Evolutionary conservation across 2,113 vertebrate species (phyloP), one percentile per base, ranked within the genome.

Genomic region (Cyanoliseus patagonus): DNA sequence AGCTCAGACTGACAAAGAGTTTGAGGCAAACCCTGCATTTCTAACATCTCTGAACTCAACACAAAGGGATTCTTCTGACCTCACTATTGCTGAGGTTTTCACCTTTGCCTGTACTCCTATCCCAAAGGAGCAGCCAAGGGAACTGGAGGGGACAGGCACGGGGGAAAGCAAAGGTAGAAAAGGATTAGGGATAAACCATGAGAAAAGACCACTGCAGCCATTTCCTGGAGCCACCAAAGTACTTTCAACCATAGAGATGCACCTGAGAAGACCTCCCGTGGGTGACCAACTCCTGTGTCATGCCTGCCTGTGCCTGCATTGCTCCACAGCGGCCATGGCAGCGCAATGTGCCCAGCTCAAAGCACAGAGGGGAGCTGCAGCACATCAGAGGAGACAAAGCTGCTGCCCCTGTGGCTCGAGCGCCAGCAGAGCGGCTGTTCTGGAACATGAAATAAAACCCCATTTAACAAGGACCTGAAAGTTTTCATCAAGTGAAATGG

Each of bases 401-500:
- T 63, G 31, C 39, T 42, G 31, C 47, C 41, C 62, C 35, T 11
- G 17, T 39, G n/a, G 74, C 63, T 63, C 37, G 9, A 49, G 68
- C 44, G 39, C 67, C 0, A 0, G 11, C 52, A 6, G 3, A 31
- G 68, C 30, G 12, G 61, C 27, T n/a, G 68, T 31, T 22, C 59
- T 10, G 8, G 62, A 86, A 87, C 62, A 62, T 53, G 62, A 96
- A 83, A 92, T 22, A 83, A 89, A 88, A 66, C 3, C 30, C 37
- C 49, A 30, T 82, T 92, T 66, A 92, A 95, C 37, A 31, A 72
- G 70, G 52, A 74, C 30, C 33, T n/a, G 83, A 85, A 91, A 66
- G 11, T 79, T 80, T 90, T 55, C 6, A 33, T 72, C 72, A 85
- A 95, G 51, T 47, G 44, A 76, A 93, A 85, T 68, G 3, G 22